These are phyloP conservation scores for Glossophaga mutica DNA, from an alignment of 2,797 vertebrate species.

Conservation along the genomic window DNA sequence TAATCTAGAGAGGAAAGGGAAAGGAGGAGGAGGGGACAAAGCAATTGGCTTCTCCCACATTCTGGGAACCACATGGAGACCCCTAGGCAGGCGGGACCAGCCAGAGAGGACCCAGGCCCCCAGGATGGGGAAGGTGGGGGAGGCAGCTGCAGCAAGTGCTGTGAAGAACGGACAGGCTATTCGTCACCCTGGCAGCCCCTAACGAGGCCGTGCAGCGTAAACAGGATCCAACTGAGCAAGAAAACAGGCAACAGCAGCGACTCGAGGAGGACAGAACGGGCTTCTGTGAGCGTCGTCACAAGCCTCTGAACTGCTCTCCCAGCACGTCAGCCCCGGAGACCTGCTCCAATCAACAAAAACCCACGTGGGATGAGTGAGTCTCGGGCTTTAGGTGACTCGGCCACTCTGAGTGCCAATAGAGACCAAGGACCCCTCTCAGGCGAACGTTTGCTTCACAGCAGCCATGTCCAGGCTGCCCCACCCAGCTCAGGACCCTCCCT, in stretches of 20 bases:
- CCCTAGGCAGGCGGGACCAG: neutral
- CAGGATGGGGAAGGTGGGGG: neutral
- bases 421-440: too few relatives aligned
- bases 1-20: neutral
- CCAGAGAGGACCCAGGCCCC: neutral
- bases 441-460: neutral
- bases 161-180: neutral
- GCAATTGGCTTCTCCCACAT: neutral
- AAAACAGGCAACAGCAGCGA: conserved; percentile 19
- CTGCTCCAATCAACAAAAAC: neutral
- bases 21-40: neutral
- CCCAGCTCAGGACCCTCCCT: neutral
- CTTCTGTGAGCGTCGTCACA: conserved; percentile 30
- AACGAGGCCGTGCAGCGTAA: neutral
- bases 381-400: neutral
- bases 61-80: neutral
- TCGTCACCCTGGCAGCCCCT: neutral
- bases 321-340: neutral
- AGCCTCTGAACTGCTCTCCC: conserved; percentile 36
- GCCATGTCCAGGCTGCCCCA: too few relatives aligned
- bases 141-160: accelerated
- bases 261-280: conserved; percentile 10
- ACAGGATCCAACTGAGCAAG: conserved; percentile 23
- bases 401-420: neutral
- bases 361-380: neutral